phyloP scores from a whole-genome alignment of 2,113 vertebrate species.

The Eudyptes chrysolophus region DNA sequence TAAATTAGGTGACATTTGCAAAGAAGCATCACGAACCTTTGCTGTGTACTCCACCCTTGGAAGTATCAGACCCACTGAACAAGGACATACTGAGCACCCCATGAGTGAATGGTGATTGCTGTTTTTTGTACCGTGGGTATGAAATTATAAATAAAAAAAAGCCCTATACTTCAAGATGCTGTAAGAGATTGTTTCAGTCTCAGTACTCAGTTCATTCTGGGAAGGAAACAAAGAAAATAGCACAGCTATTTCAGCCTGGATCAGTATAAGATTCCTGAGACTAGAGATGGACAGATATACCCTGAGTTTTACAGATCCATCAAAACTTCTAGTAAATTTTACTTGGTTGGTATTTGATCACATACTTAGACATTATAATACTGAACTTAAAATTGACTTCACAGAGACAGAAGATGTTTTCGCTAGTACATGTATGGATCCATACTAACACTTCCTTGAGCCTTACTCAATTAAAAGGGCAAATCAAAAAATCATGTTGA shows the following conservation, averaged over 20 bases:
- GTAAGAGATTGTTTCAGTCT: neutral
- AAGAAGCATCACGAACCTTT: neutral
- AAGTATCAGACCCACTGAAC: neutral
- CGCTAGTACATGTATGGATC: neutral
- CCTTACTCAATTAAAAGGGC: neutral
- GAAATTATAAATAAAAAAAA: neutral
- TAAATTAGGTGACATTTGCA: neutral
- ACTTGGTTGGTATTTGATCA: neutral
- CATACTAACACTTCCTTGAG: neutral
- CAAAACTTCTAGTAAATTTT: neutral
- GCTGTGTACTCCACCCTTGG: neutral
- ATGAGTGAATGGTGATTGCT: neutral
- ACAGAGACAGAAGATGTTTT: neutral
- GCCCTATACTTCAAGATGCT: neutral
- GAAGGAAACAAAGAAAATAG: neutral
- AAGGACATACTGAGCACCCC: neutral
- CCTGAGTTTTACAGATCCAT: neutral
- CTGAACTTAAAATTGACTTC: neutral
- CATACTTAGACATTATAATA: neutral
- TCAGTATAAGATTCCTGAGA: neutral
- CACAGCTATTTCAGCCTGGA: neutral
- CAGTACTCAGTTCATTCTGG: neutral
- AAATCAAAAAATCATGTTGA: neutral
- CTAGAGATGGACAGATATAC: neutral
- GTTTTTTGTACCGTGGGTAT: neutral